A percentile compares a stretch with the other conserved stretches of the same genome.
These are phyloP conservation scores for Drosophila birchii DNA, from an alignment of 2,888 invertebrate species.

Conservation along the genomic window DNA sequence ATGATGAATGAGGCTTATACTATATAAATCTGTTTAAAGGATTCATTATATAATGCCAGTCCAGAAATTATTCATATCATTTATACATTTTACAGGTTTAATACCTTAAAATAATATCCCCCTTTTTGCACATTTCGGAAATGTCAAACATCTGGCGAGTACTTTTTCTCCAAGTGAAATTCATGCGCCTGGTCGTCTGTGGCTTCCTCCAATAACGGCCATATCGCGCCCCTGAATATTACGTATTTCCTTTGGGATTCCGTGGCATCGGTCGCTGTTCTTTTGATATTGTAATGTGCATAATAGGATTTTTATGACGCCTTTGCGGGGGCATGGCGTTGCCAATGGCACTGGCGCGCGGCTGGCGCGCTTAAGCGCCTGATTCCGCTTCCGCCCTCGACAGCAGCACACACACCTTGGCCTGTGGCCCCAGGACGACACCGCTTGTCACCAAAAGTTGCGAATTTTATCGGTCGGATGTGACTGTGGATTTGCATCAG, in stretches of 20 bases:
- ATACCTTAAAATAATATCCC: not conserved
- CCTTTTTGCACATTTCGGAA: conserved; percentile 1
- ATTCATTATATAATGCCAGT: no score
- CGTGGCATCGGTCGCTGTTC: conserved; percentile 49
- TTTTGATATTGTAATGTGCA: conserved; percentile 83
- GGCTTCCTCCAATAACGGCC: conserved; percentile 7
- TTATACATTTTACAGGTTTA: not conserved
- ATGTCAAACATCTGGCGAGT: conserved; percentile 5
- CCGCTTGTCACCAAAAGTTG: conserved; percentile 75
- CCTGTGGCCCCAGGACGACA: conserved; percentile 8
- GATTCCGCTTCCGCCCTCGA: not conserved
- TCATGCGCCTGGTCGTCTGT: conserved; percentile 7
- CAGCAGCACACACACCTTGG: not conserved
- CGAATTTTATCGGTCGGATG: conserved; percentile 76
- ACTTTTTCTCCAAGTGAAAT: conserved; percentile 12
- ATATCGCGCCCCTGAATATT: conserved; percentile 48
- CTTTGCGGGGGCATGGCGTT: conserved; percentile 53
- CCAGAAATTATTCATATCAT: not conserved
- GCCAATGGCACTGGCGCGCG: conserved; percentile 47
- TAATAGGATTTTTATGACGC: conserved; percentile 83
- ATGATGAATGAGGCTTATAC: not conserved
- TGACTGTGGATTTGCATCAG: conserved; percentile 72
- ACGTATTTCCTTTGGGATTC: conserved; percentile 65
- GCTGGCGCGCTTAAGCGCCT: conserved; percentile 35
- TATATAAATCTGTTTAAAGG: not conserved